Conservation (phyloP, 2,113 vertebrate species). For the Damaliscus lunatus region DNA sequence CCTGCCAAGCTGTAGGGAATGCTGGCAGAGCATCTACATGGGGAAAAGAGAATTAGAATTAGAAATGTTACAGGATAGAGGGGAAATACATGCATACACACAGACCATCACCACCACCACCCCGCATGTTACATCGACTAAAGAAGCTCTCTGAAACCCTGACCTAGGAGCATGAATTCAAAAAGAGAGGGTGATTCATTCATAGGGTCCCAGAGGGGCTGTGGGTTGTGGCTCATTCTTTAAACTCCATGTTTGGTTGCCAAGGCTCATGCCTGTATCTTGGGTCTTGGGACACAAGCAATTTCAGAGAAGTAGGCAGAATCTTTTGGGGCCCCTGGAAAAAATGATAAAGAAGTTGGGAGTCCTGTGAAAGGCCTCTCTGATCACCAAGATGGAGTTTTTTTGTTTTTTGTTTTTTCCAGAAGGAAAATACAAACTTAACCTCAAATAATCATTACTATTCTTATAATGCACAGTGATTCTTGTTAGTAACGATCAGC, state of each 20-base stretch:
- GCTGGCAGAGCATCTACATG: neutral
- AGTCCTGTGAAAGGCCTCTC: neutral
- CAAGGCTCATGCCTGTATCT: neutral
- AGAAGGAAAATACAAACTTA: neutral
- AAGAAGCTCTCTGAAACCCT: conserved; percentile 42
- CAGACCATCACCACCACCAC: neutral
- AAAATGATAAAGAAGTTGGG: neutral
- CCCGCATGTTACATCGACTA: neutral
- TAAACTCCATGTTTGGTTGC: neutral
- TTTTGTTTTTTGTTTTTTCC: neutral
- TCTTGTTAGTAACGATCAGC: neutral
- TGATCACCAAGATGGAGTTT: neutral
- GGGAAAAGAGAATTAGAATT: conserved; percentile 56
- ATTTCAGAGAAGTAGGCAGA: neutral
- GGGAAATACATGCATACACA: neutral
- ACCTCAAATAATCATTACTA: neutral
- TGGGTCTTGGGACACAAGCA: neutral
- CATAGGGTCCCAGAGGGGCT: neutral
- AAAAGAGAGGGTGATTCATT: neutral
- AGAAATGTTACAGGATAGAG: neutral
- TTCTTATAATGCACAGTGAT: neutral
- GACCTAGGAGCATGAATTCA: conserved; percentile 18
- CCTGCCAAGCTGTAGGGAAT: conserved; percentile 35
- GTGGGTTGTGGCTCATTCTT: neutral
- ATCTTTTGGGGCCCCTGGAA: neutral